Evolutionary conservation across 2,797 vertebrate species (phyloP).

Genomic region (Astyanax mexicanus): DNA sequence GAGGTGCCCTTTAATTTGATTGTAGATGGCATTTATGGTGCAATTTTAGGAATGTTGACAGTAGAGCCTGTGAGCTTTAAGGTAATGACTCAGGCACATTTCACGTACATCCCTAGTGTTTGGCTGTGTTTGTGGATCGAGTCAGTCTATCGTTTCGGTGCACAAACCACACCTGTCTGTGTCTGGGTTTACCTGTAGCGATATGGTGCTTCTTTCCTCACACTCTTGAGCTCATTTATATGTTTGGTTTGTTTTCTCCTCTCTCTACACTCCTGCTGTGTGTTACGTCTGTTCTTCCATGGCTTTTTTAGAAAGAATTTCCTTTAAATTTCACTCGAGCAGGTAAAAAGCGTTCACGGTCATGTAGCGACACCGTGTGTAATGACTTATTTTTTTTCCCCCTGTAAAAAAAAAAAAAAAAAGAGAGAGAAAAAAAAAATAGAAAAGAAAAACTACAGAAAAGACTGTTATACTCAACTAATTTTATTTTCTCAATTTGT

Average conservation of each 20-base stretch:
- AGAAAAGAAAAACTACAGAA: constrained; percentile 59
- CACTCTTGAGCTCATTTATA: not conserved
- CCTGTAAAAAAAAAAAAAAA: constrained; percentile 54
- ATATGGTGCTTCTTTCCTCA: constrained; percentile 49
- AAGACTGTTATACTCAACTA: constrained; percentile 90
- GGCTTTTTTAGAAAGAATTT: constrained; percentile 9
- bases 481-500: constrained; percentile 91
- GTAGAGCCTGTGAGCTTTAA: not conserved
- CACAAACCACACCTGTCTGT: not conserved
- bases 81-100: constrained; percentile 19
- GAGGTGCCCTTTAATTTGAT: constrained; percentile 17
- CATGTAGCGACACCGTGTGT: constrained; percentile 53
- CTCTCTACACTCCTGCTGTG: not conserved
- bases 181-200: constrained; percentile 31
- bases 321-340: constrained; percentile 37
- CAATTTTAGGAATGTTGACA: constrained; percentile 6
- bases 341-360: constrained; percentile 45
- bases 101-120: constrained; percentile 14
- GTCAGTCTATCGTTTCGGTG: constrained; percentile 7
- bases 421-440: constrained; percentile 54
- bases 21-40: not conserved
- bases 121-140: not conserved
- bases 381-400: constrained; percentile 41
- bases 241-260: not conserved
- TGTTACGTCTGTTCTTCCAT: constrained; percentile 32